Conservation (phyloP, 2,888 invertebrate species). For the Spilarctia lutea region DNA sequence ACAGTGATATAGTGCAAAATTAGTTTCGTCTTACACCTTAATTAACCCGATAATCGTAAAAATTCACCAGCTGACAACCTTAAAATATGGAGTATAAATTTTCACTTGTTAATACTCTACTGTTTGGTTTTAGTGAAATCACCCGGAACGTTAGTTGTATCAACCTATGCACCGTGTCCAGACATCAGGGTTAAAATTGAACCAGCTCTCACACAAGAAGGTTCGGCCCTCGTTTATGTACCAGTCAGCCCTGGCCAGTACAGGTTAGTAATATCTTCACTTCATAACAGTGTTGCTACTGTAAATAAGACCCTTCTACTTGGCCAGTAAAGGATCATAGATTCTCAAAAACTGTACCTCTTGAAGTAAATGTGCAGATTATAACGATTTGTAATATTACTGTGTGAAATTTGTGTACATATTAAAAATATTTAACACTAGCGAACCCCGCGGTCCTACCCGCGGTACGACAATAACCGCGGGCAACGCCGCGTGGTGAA, state of each 20-base stretch:
- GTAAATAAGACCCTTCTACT: neutral
- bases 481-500: too few species aligned
- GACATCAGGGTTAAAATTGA: conserved; percentile 95
- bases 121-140: conserved; percentile 86
- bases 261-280: conserved; percentile 60
- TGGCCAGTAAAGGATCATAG: neutral
- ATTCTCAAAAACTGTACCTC: neutral
- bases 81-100: neutral
- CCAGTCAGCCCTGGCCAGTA: conserved; percentile 91
- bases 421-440: too few species aligned
- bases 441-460: too few species aligned
- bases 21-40: neutral
- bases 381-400: too few species aligned
- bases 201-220: conserved; percentile 93
- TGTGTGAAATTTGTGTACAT: too few species aligned
- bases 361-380: too few species aligned
- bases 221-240: conserved; percentile 91
- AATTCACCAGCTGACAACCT: too few species aligned
- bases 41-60: neutral
- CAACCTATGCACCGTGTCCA: conserved; percentile 97
- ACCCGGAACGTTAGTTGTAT: conserved; percentile 97
- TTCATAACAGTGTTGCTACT: neutral
- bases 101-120: neutral
- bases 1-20: neutral
- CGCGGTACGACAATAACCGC: too few species aligned